Evolutionary conservation across 2,113 vertebrate species (phyloP), one percentile per base, ranked within the genome.

Genomic region (Ailuropoda melanoleuca): DNA sequence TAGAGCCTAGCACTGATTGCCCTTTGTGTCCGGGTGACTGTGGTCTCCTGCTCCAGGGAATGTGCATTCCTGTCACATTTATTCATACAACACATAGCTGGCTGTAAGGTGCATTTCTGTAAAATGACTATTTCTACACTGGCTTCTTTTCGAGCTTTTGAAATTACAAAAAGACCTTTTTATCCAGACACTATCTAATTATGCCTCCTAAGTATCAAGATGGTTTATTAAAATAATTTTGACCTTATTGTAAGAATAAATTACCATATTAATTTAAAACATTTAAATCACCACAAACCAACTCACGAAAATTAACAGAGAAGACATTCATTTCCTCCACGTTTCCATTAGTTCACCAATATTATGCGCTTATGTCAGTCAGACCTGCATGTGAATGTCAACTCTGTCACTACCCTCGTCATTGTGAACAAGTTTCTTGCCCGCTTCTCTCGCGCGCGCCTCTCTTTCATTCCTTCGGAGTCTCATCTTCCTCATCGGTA

Each of bases 181-280:
- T 78, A 74, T 31, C 18, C 23, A 55, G 62, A 91, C 8, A 95
- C n/a, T 72, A 97, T 68, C 64, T 56, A 92, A 88, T 68, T 92
- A 95, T 18, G 72, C 48, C 34, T 89, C 56, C 74, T 70, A 88
- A 56, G 53, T 64, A 92, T 31, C 72, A 2, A 94, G 48, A 53
- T 62, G 50, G 48, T 55, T 83, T 87, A 58, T 82, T 55, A 91
- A 96, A 97, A 84, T 66, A 92, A 48, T 80, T 60, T 68, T 88
- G 53, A 91, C 66, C 55, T 93, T 84, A 43, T 23, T 62, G 15
- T 70, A 88, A 46, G 34, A 93, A 81, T 93, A 90, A 93, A 86
- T 6, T 82, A 56, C 18, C 74, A 77, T 29, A 53, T 55, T 60
- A 77, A 84, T 78, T 70, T 94, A 62, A 91, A 88, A 83, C n/a